Evolutionary conservation across 2,888 invertebrate genomes (phyloP).

Genomic region (Metalampra italica): DNA sequence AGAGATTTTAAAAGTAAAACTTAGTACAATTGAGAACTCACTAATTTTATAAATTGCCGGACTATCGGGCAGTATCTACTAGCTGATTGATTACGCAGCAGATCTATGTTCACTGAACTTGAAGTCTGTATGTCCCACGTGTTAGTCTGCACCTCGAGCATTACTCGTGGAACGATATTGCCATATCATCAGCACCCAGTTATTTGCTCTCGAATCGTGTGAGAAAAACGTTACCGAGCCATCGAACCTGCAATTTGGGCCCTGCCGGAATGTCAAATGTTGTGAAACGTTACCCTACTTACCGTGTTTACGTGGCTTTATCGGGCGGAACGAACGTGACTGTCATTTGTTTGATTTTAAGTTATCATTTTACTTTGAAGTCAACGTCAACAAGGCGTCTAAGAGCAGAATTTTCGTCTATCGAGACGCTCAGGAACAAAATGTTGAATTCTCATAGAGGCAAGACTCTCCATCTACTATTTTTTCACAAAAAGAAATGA

Average conservation of each 20-base stretch:
- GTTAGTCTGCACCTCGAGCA: conserved; percentile 50
- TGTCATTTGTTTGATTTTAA: conserved; percentile 45
- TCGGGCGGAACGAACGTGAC: conserved; percentile 34
- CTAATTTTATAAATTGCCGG: too few species aligned
- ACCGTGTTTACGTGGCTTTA: conserved; percentile 15
- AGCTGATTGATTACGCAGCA: too few species aligned
- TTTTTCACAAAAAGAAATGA: too few species aligned
- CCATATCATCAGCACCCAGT: conserved; percentile 71
- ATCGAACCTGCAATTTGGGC: conserved; percentile 62
- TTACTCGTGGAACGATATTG: conserved; percentile 59
- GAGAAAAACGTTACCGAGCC: conserved; percentile 66
- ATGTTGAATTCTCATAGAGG: too few species aligned
- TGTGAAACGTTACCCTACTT: conserved; percentile 41
- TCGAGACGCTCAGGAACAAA: too few species aligned
- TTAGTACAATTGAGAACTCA: too few species aligned
- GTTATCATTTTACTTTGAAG: conserved; percentile 24
- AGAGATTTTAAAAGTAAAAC: too few species aligned
- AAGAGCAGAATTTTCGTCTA: too few species aligned
- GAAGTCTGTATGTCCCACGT: conserved; percentile 22
- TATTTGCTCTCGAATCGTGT: conserved; percentile 75
- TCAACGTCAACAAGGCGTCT: conserved; percentile 5
- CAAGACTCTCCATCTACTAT: too few species aligned
- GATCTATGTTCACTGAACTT: conserved; percentile 14
- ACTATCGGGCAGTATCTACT: too few species aligned
- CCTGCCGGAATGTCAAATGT: conserved; percentile 67